phyloP scores from a whole-genome alignment of 2,888 invertebrate species.

The Rhyacophila evoluta region DNA sequence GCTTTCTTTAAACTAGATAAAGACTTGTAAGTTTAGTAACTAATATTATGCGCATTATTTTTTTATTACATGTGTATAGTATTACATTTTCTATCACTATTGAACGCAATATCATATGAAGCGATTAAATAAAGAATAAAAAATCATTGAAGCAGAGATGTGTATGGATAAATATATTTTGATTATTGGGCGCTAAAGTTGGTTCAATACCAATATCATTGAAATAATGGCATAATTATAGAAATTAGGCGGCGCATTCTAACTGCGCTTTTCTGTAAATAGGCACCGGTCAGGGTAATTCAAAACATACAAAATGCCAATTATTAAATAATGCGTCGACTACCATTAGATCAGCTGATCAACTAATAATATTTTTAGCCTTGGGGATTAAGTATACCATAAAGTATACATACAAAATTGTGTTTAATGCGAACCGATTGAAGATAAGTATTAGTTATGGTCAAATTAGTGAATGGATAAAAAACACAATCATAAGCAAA shows the following conservation, averaged over 20 bases:
- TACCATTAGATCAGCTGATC: background rate
- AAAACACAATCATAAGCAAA: background rate
- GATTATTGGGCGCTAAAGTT: background rate
- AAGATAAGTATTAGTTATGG: background rate
- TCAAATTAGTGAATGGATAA: background rate
- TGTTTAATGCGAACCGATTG: background rate
- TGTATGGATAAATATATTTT: too few species aligned
- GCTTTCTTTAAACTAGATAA: too few species aligned
- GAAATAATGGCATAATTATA: slow-evolving; percentile 9
- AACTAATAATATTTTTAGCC: background rate
- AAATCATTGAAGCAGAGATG: too few species aligned
- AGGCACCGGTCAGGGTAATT: background rate
- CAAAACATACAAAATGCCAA: background rate
- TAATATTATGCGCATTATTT: too few species aligned
- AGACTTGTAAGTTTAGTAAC: too few species aligned
- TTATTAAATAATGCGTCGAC: background rate
- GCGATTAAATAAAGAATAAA: too few species aligned
- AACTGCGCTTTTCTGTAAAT: background rate
- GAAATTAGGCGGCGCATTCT: background rate
- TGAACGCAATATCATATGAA: too few species aligned
- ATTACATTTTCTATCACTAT: too few species aligned
- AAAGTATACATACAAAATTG: background rate
- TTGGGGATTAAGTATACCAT: background rate
- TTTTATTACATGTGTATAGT: too few species aligned
- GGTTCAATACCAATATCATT: background rate